Evolutionary conservation across 2,888 invertebrate genomes (phyloP).

Genomic region (Ectemnius cavifrons): DNA sequence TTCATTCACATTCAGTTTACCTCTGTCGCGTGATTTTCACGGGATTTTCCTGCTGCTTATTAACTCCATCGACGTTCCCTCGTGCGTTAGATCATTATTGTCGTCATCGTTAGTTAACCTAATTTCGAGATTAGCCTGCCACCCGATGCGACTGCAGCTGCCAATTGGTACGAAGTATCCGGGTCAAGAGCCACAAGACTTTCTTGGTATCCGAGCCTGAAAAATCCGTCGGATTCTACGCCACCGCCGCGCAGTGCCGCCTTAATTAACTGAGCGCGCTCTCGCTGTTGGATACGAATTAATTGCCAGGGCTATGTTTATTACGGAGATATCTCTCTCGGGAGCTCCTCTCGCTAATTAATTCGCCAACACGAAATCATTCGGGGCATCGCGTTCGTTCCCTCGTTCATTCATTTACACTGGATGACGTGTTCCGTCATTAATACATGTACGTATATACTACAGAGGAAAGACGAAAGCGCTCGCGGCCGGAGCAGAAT

Average conservation of each 20-base stretch:
- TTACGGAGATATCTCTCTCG: neutral
- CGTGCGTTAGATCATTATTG: too few relatives aligned
- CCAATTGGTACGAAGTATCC: neutral
- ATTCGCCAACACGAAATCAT: neutral
- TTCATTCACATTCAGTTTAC: too few relatives aligned
- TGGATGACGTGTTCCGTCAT: neutral
- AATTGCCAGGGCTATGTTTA: conserved; percentile 4
- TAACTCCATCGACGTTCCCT: too few relatives aligned
- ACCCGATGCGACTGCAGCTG: too few relatives aligned
- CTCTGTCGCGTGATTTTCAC: too few relatives aligned
- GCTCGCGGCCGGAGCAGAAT: conserved; percentile 30
- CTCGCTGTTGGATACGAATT: neutral
- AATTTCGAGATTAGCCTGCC: too few relatives aligned
- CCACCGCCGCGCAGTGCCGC: neutral
- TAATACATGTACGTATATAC: too few relatives aligned
- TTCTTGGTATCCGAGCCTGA: neutral
- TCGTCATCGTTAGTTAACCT: too few relatives aligned
- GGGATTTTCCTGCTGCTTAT: too few relatives aligned
- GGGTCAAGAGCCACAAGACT: conserved; percentile 3
- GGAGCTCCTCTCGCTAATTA: neutral
- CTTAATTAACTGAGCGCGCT: neutral
- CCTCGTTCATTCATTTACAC: neutral
- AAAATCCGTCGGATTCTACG: neutral
- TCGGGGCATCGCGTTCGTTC: neutral
- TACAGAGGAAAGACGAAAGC: conserved; percentile 8